These are phyloP conservation scores for Climacteris rufus DNA, from an alignment of 2,113 vertebrate species.

Conservation along the genomic window DNA sequence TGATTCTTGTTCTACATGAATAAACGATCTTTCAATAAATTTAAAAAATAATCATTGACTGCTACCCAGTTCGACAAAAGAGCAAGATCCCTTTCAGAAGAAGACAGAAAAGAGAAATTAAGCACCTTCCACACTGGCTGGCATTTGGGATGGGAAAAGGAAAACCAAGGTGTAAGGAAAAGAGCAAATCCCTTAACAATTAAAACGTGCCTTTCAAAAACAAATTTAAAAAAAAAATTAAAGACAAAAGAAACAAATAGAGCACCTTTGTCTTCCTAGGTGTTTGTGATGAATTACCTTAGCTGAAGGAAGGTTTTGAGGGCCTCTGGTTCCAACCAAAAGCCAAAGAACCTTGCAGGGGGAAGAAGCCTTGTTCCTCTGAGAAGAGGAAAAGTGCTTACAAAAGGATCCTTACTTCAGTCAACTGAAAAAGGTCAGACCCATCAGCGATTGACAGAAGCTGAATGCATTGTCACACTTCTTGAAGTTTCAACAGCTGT, in stretches of 20 bases:
- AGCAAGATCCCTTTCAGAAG: not conserved
- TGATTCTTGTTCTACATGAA: not conserved
- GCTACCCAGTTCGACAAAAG: not conserved
- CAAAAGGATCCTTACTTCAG: not conserved
- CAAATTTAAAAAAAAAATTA: not conserved
- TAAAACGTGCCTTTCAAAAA: not conserved
- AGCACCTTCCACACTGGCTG: not conserved
- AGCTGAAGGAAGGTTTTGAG: not conserved
- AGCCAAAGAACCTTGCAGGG: not conserved
- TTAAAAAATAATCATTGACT: not conserved
- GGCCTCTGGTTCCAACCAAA: not conserved
- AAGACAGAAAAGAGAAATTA: not conserved
- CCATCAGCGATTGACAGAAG: not conserved
- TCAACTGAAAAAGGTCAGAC: not conserved
- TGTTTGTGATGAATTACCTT: not conserved
- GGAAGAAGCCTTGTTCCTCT: not conserved
- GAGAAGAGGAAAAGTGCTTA: slow-evolving; percentile 20
- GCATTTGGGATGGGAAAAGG: not conserved
- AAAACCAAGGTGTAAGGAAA: not conserved
- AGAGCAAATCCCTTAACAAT: not conserved
- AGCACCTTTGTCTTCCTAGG: not conserved
- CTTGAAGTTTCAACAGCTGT: slow-evolving; percentile 29
- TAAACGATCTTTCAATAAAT: not conserved
- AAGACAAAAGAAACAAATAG: not conserved
- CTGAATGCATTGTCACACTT: slow-evolving; percentile 11